Evolutionary conservation across 2,113 vertebrate genomes (phyloP).

Genomic region (Pelvicachromis taeniatus): DNA sequence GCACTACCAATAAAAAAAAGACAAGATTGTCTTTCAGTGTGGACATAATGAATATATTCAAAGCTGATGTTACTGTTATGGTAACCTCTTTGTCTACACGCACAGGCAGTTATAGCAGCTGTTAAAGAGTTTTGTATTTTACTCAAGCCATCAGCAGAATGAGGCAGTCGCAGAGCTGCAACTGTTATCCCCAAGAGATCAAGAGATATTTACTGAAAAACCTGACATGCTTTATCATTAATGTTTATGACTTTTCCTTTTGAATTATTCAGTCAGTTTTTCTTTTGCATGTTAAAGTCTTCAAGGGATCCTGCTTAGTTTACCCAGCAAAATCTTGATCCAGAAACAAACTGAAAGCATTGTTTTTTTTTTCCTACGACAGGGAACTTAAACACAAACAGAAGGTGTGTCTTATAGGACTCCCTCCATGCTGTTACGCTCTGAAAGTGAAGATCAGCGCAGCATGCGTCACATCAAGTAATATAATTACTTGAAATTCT

Average conservation of each 20-base stretch:
- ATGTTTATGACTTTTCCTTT: not conserved
- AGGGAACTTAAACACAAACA: not conserved
- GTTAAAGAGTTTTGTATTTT: not conserved
- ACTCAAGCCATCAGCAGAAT: not conserved
- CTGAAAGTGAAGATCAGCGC: not conserved
- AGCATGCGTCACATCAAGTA: not conserved
- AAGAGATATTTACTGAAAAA: not conserved
- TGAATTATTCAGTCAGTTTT: not conserved
- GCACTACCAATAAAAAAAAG: constrained; percentile 68
- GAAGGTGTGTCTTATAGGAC: not conserved
- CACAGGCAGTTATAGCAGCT: not conserved
- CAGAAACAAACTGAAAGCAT: not conserved
- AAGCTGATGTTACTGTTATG: not conserved
- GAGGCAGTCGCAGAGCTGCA: not conserved
- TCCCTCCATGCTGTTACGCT: not conserved
- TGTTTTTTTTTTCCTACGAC: not conserved
- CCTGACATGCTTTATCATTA: not conserved
- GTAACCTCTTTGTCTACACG: not conserved
- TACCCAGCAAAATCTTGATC: not conserved
- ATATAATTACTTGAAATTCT: constrained; percentile 68
- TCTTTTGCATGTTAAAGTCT: not conserved
- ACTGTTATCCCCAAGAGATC: not conserved
- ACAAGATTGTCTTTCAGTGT: not conserved
- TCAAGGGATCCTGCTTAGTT: not conserved
- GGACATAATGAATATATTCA: not conserved